A percentile compares a stretch with the other conserved stretches of the same genome.
Evolutionary conservation across 1,140 invertebrate species (phyloP).

Genomic region (Telenomus remus): DNA sequence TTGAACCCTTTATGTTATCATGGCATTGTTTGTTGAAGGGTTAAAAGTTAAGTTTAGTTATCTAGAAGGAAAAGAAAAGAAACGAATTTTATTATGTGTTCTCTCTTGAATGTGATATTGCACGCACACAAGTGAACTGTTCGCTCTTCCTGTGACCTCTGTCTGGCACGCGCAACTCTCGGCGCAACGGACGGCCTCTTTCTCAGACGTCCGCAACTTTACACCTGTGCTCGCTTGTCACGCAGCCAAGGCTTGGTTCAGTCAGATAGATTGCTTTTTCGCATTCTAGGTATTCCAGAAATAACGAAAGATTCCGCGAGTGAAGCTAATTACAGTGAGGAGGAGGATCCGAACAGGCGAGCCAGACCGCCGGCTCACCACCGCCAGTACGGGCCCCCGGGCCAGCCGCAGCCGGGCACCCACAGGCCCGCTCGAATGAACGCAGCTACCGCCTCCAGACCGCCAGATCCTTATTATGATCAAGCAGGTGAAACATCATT

Average conservation of each 20-base stretch:
- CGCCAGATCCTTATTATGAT: slow-evolving; percentile 69
- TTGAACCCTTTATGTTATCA: no score
- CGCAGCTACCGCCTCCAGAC: slow-evolving; percentile 56
- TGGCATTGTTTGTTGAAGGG: no score
- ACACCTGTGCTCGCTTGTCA: slow-evolving; percentile 42
- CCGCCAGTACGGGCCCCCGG: slow-evolving; percentile 70
- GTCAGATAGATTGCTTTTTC: slow-evolving; percentile 47
- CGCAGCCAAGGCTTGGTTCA: slow-evolving; percentile 35
- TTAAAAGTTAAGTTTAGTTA: no score
- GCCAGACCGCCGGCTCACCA: slow-evolving; percentile 70
- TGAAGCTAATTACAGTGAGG: slow-evolving; percentile 77
- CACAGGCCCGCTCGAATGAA: slow-evolving; percentile 63
- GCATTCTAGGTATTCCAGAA: slow-evolving; percentile 81
- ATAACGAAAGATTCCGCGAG: slow-evolving; percentile 88
- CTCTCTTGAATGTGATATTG: slow-evolving; percentile 45
- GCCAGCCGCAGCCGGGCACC: slow-evolving; percentile 63
- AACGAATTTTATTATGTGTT: background rate
- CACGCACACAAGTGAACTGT: slow-evolving; percentile 59
- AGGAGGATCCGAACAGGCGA: slow-evolving; percentile 74
- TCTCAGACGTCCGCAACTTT: slow-evolving; percentile 45
- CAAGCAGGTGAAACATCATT: slow-evolving; percentile 62
- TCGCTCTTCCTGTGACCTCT: slow-evolving; percentile 48
- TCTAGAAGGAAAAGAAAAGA: no score
- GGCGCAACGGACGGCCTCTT: slow-evolving; percentile 50
- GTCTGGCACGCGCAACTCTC: slow-evolving; percentile 47